phyloP scores from a whole-genome alignment of 1,140 invertebrate genomes.

The Drosophila nigrodunni region DNA sequence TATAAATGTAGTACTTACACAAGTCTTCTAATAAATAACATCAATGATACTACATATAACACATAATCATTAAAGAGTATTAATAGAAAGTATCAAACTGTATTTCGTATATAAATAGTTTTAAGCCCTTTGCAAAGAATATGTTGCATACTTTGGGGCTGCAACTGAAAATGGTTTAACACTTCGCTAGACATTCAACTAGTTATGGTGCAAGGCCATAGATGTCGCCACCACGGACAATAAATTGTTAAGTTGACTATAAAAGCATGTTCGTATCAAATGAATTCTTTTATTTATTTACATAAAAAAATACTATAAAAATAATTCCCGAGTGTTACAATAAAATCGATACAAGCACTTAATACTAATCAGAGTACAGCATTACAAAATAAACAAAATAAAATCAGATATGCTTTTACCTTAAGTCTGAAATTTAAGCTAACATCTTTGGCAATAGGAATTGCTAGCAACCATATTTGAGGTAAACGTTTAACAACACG shows the following conservation, averaged over 20 bases:
- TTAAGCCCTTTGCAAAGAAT: neutral
- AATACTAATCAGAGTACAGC: conserved; percentile 29
- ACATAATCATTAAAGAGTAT: too few species aligned
- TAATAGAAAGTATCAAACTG: too few species aligned
- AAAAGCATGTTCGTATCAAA: neutral
- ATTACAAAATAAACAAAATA: conserved; percentile 9
- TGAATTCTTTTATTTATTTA: neutral
- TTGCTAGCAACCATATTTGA: conserved; percentile 28
- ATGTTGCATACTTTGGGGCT: conserved; percentile 2
- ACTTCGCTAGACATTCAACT: neutral
- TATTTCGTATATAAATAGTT: too few species aligned
- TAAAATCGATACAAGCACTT: conserved; percentile 35
- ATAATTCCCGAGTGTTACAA: conserved; percentile 16
- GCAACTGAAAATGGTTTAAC: neutral
- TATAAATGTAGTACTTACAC: too few species aligned
- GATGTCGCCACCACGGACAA: conserved; percentile 15
- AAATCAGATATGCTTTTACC: conserved; percentile 36
- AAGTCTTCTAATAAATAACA: too few species aligned
- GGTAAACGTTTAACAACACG: neutral
- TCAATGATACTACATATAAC: too few species aligned
- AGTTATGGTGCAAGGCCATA: neutral
- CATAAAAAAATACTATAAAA: conserved; percentile 35
- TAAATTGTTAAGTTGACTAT: neutral
- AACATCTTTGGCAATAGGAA: conserved; percentile 37
- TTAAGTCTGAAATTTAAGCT: conserved; percentile 2